Base-by-base conservation (phyloP, 2,888 invertebrate genomes). In the Auanema freiburgensis region DNA sequence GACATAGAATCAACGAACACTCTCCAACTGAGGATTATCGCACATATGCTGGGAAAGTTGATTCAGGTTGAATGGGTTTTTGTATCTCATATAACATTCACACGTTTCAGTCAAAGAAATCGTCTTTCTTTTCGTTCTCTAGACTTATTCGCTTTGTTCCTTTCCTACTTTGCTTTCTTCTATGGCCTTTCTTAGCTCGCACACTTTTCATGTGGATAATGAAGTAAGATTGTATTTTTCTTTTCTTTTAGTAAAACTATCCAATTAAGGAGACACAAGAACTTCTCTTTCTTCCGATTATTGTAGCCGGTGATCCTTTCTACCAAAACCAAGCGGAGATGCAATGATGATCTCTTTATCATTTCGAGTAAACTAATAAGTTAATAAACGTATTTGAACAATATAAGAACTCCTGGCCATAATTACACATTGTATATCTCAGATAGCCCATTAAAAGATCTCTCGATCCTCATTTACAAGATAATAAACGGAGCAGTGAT, bases 1-100 rank as follows among this genome's bases (percentile, higher is more conserved):
- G 75, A 72, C 43, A 68, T 77, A 14, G 73, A 76, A 58, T 60
- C 71, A 0, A 76, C 77, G 8, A 77, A 77, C 54, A 65, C 71
- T 1, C 59, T 77, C 3, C 77, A 77, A 51, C 58, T 77, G 12
- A 67, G 68, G 42, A 67, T 76, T n/a, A 76, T 76, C 43, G 71
- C 72, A 60, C 68, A 74, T 57, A 51, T 76, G 23, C 55, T 76
- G 41, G 66, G 69, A 57, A 63, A 66, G n/a, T 54, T 72, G 4
- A 62, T 71, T 3, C 72, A 68, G 61, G 71, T 71, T 44, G 52
- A 50, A 49, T 53, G 71, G 49, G 24, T 51, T 6, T 21, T 24
- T n/a, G 24, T 11, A 25, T 25, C 6, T 10, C 25, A 55, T 55
- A 2, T 25, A 25, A 25, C 40, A 55, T 14, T n/a, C 5, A 5